Percentiles rank a stretch among this genome's conserved stretches.
Conservation (phyloP, 2,888 invertebrate species). For the Diaperis boleti region DNA sequence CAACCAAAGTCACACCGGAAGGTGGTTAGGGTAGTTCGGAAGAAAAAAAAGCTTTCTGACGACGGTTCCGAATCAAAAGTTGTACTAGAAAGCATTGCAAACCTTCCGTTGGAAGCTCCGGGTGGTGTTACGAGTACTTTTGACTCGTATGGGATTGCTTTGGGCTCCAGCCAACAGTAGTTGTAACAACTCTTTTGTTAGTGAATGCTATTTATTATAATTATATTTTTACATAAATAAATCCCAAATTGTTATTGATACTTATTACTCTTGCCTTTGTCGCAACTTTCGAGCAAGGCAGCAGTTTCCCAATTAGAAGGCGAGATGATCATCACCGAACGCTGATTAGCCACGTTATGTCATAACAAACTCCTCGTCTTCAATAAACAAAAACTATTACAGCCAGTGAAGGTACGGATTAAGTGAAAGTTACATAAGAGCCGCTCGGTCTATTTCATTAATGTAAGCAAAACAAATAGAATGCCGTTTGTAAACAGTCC, state of each 20-base stretch:
- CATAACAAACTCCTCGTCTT: conserved; percentile 8
- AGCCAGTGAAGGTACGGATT: conserved; percentile 24
- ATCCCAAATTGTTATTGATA: neutral
- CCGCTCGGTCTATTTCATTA: conserved; percentile 17
- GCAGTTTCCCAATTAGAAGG: neutral
- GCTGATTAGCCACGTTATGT: conserved; percentile 26
- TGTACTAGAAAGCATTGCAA: conserved; percentile 1
- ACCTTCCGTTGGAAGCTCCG: conserved; percentile 1
- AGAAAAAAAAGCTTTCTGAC: neutral
- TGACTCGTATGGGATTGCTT: conserved; percentile 1
- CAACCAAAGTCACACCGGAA: neutral
- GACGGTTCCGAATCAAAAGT: neutral
- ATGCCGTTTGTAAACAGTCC: conserved; percentile 3
- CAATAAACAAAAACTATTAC: conserved; percentile 21
- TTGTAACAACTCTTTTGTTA: neutral
- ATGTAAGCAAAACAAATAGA: conserved; percentile 22
- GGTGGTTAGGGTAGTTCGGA: neutral
- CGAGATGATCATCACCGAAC: neutral
- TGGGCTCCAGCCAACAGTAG: neutral
- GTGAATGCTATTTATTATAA: conserved; percentile 1
- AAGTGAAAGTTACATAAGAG: conserved; percentile 27
- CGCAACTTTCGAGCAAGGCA: neutral
- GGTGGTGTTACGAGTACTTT: neutral
- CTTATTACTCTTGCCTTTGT: no score
- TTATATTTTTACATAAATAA: no score